These are phyloP conservation scores for Seriola rivoliana DNA, from an alignment of 2,113 vertebrate species.

Conservation along the genomic window DNA sequence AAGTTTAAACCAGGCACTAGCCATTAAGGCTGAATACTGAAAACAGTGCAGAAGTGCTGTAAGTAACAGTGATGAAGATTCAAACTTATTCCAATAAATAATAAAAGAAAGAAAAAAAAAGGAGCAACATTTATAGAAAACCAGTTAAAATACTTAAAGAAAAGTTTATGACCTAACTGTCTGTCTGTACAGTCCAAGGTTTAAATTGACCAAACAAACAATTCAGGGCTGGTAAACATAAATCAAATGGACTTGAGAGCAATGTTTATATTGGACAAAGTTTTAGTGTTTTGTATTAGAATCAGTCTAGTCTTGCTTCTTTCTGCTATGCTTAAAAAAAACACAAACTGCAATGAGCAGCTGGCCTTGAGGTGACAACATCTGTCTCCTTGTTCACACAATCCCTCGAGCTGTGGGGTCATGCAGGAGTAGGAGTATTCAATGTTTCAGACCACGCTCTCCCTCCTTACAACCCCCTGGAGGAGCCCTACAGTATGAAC, in stretches of 20 bases:
- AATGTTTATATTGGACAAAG: neutral
- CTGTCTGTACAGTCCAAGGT: too few relatives aligned
- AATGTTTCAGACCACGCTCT: neutral
- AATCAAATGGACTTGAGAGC: neutral
- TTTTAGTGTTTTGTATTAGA: neutral
- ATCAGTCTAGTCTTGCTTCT: neutral
- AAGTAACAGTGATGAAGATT: too few relatives aligned
- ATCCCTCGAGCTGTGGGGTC: neutral
- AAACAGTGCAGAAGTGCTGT: neutral
- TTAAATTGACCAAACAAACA: too few relatives aligned
- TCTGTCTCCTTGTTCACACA: constrained; percentile 14
- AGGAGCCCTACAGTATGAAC: neutral
- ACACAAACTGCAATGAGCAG: neutral
- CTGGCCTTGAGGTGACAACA: constrained; percentile 14
- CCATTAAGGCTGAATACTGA: neutral
- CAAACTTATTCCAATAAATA: too few relatives aligned
- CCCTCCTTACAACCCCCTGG: neutral
- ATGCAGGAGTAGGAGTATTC: neutral
- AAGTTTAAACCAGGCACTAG: neutral
- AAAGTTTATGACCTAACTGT: too few relatives aligned
- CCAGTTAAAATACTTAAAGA: neutral
- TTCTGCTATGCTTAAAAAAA: neutral
- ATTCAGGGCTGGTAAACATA: neutral
- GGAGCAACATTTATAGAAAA: neutral
- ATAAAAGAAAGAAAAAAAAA: too few relatives aligned